phyloP scores from a whole-genome alignment of 53 echinoderm and acorn worm genomes.

The Crossaster papposus region DNA sequence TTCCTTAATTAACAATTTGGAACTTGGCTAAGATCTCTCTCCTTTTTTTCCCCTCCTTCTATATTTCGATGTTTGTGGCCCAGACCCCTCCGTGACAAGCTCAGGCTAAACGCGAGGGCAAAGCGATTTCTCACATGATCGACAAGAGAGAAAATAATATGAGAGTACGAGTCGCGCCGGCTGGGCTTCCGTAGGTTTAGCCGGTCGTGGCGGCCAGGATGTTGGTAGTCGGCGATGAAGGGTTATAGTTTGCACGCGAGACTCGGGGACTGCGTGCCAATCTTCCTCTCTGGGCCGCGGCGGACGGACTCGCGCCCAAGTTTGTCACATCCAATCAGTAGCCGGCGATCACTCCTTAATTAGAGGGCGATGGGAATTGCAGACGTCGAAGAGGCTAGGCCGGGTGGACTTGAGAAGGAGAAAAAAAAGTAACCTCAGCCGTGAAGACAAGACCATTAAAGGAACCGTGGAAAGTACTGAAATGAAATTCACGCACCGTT shows the following conservation, averaged over 20 bases:
- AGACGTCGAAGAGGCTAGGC: neutral
- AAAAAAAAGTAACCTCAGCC: neutral
- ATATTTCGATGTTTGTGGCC: neutral
- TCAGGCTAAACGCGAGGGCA: neutral
- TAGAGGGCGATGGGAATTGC: conserved; percentile 31
- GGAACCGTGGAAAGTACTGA: neutral
- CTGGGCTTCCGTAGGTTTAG: too few relatives aligned
- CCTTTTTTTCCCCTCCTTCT: neutral
- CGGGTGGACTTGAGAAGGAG: neutral
- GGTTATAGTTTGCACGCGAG: conserved; percentile 46
- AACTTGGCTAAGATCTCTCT: neutral
- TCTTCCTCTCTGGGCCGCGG: conserved; percentile 22
- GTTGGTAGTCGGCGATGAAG: neutral
- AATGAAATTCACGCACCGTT: neutral
- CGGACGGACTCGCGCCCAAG: conserved; percentile 25
- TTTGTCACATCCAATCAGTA: conserved; percentile 48
- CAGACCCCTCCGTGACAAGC: neutral
- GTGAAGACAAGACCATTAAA: conserved; percentile 5
- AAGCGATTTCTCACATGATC: conserved; percentile 51
- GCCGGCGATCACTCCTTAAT: conserved; percentile 27
- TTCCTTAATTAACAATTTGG: conserved; percentile 11
- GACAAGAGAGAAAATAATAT: neutral
- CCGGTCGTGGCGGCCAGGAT: conserved; percentile 1
- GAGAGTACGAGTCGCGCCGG: neutral
- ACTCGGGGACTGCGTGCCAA: conserved; percentile 25